Evolutionary conservation across 2,797 vertebrate species (phyloP), one percentile per base, ranked within the genome.

Genomic region (Hoplostethus mediterraneus): DNA sequence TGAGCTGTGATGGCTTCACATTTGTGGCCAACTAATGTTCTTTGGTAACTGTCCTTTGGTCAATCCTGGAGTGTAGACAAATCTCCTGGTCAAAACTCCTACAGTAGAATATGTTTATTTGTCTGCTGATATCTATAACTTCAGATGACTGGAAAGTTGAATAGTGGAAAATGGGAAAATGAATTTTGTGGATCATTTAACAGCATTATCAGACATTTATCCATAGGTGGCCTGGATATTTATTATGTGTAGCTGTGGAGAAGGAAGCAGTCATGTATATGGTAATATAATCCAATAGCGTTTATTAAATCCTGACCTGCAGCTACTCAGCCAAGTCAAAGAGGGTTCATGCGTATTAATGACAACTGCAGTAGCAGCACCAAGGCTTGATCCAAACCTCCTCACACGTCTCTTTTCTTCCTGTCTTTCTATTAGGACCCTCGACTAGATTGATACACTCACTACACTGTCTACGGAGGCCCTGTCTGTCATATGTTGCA

Each of bases 291-390:
- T 83, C 79, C 62, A 78, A 67, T 48, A 79, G 84, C 75, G 55
- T 82, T 90, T 89, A 79, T 86, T 85, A 84, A 89, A 87, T 75
- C 64, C 82, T 84, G 82, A 89, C 83, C 83, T 70, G 76, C 80
- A 84, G 83, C 87, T 71, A 84, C 57, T 84, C 74, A 65, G 52
- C 71, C 55, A 76, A 85, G 72, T 79, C 71, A 63, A 80, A 83
- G 70, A 74, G 12, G 6, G 63, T 55, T 80, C 66, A 75, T 79
- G 85, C 56, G 28, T 76, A 81, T 72, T 81, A 88, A 88, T 84
- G 76, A 81, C 77, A 76, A 71, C 8, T 44, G 74, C 57, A 57
- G 73, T 54, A 52, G 65, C 74, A 64, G 69, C 75, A 49, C 63
- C 52, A 45, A 17, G 57, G 68, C 65, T 79, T 81, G 36, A 76